Evolutionary conservation across 1,140 invertebrate species (phyloP).

Genomic region (Drosophila rhopaloa): DNA sequence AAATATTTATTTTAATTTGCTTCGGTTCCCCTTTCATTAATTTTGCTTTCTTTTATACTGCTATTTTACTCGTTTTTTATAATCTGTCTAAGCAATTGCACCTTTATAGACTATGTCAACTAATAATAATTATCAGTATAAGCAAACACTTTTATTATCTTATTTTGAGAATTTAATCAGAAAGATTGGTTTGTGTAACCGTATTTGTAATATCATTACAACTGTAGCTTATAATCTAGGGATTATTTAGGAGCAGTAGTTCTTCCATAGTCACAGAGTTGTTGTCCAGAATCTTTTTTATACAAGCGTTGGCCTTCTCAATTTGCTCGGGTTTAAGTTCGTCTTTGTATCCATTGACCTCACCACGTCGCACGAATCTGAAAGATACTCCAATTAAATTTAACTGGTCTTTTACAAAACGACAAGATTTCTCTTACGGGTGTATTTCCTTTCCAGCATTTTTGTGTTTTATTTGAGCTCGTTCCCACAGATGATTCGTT

Average conservation of each 20-base stretch:
- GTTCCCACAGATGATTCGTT: constrained; percentile 61
- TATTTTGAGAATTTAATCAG: no score
- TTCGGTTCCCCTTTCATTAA: no score
- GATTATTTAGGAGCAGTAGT: constrained; percentile 35
- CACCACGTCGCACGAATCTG: constrained; percentile 61
- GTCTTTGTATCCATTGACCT: constrained; percentile 67
- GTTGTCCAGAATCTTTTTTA: constrained; percentile 16
- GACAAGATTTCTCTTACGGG: constrained; percentile 13
- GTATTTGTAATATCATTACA: no score
- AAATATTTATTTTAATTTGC: no score
- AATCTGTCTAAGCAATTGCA: not conserved
- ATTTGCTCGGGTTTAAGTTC: constrained; percentile 51
- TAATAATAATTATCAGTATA: not conserved
- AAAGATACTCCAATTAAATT: not conserved
- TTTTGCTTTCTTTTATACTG: no score
- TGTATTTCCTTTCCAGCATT: constrained; percentile 35
- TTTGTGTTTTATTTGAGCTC: not conserved
- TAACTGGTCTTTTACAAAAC: not conserved
- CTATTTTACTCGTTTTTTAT: no score
- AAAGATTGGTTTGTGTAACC: no score
- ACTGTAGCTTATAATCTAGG: not conserved
- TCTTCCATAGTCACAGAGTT: constrained; percentile 45
- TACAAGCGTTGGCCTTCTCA: constrained; percentile 20
- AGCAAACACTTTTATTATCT: not conserved
- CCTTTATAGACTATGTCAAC: not conserved